Evolutionary conservation across 2,113 vertebrate species (phyloP).

Genomic region (Rhodinocichla rosea): DNA sequence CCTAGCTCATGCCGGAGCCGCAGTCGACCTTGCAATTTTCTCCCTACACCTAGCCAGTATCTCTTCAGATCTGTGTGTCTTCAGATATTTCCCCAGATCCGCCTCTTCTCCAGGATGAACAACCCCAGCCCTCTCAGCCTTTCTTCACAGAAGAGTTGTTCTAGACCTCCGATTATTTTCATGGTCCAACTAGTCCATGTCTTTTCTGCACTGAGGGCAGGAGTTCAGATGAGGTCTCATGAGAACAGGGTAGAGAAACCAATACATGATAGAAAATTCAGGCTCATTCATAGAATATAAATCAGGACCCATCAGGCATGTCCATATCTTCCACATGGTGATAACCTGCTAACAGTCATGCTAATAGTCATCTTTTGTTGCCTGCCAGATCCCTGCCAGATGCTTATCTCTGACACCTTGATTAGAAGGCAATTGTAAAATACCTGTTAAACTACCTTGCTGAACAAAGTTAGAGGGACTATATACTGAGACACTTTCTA

Average conservation of each 20-base stretch:
- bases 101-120: not conserved
- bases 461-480: not conserved
- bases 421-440: not conserved
- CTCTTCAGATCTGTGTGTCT: no score
- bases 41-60: no score
- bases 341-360: not conserved
- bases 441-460: not conserved
- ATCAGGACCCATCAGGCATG: not conserved
- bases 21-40: no score
- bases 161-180: not conserved
- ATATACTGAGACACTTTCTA: not conserved
- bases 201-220: not conserved
- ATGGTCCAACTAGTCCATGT: not conserved
- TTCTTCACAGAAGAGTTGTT: not conserved
- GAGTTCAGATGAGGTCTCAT: not conserved
- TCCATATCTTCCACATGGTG: not conserved
- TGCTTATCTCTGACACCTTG: not conserved
- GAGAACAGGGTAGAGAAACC: not conserved
- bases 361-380: not conserved
- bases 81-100: fast-evolving
- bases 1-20: no score
- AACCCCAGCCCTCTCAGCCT: not conserved
- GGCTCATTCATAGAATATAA: not conserved
- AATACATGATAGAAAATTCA: not conserved
- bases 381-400: not conserved